Base-by-base conservation (phyloP, 2,888 invertebrate genomes). In the Chrysolina haemoptera region DNA sequence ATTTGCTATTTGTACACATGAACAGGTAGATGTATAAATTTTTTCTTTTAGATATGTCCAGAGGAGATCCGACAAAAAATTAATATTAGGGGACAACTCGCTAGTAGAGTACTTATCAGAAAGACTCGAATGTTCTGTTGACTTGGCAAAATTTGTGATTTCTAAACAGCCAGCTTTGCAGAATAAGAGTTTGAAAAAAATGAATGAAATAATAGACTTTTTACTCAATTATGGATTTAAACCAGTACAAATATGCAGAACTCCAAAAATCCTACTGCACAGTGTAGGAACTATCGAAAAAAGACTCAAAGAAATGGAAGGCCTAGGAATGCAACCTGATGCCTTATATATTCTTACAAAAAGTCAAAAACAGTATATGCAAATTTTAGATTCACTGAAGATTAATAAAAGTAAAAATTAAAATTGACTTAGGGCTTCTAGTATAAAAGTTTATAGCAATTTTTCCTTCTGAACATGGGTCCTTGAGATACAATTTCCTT, bases 231-330 rank as follows among this genome's bases (percentile, higher is more conserved):
- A 87, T 81, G 88, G 88, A 6, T 89, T 87, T 78, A 84, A 83
- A 27, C 81, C 87, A 0, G 69, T 76, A 18, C 88, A 89, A 66
- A 87, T 90, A 46, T 84, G 83, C 68, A 80, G 85, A 46, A 83
- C 85, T 9, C 89, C 89, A 8, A 87, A 89, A 80, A 86, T 89
- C 70, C 80, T 89, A 41, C 81, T 88, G 5, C 88, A 89, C 76
- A 88, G 88, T 79, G 81, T 87, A 3, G 85, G 87, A 76, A 89
- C 89, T 14, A 86, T 85, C 2, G 82, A 84, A 74, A 85, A 85
- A 71, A 82, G 89, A 71, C 75, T 89, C 16, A 81, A 83, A 70
- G 83, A 88, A 76, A 73, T 89, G 53, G 82, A 85, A 70, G 78
- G 79, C 48, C 76, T 83, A 71, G 84, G 84, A 18, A 77, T 84